phyloP scores from a whole-genome alignment of 2,797 vertebrate genomes.

The Galagoides demidoff region DNA sequence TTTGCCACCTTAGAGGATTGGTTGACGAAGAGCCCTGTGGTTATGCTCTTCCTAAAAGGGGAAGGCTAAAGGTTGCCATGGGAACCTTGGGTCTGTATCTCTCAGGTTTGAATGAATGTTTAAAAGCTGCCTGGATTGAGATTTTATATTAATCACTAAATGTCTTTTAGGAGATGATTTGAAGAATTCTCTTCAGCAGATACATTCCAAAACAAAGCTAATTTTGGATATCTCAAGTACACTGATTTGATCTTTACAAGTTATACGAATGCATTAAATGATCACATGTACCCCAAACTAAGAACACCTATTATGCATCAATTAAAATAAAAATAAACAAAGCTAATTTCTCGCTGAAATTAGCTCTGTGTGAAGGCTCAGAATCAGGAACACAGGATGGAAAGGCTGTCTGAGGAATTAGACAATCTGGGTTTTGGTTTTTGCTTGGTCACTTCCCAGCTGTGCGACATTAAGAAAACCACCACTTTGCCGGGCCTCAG shows the following conservation, averaged over 20 bases:
- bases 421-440: not conserved
- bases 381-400: not conserved
- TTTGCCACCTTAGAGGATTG: not conserved
- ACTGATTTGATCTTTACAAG: not conserved
- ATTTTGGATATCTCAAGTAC: not conserved
- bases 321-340: not conserved
- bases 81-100: slow-evolving; percentile 69
- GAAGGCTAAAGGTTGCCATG: slow-evolving; percentile 71
- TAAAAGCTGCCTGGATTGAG: slow-evolving; percentile 36
- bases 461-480: not conserved
- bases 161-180: slow-evolving; percentile 66
- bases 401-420: not conserved
- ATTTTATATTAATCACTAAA: slow-evolving; percentile 77
- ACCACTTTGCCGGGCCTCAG: not conserved
- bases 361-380: slow-evolving; percentile 36
- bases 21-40: slow-evolving; percentile 53
- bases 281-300: not conserved
- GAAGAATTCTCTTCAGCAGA: slow-evolving; percentile 67
- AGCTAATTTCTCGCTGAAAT: slow-evolving; percentile 66
- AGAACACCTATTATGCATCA: not conserved
- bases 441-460: not conserved
- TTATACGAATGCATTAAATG: not conserved
- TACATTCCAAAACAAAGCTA: slow-evolving; percentile 59
- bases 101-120: slow-evolving; percentile 34
- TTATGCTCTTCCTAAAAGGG: slow-evolving; percentile 65